Evolutionary conservation across 92 coral and sea anemone genomes (phyloP).

Genomic region (Porites evermanni): DNA sequence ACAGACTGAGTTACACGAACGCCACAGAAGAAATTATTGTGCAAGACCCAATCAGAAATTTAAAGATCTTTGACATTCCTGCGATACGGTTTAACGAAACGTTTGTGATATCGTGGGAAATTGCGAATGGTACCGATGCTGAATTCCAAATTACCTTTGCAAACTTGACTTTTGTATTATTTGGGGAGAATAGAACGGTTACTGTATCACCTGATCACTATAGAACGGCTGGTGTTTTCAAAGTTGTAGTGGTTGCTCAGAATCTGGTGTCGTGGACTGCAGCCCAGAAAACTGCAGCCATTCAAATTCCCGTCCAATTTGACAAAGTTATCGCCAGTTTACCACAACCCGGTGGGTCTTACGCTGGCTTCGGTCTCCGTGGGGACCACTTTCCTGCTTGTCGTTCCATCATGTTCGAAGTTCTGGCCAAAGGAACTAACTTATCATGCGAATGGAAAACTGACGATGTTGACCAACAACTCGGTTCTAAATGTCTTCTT

Average conservation of each 20-base stretch:
- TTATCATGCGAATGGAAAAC: conserved; percentile 33
- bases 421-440: conserved; percentile 29
- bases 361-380: conserved; percentile 9
- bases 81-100: conserved; percentile 28
- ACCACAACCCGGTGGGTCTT: conserved; percentile 1
- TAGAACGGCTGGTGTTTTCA: conserved; percentile 17
- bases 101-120: conserved; percentile 28
- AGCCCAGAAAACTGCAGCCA: neutral
- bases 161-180: neutral
- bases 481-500: neutral
- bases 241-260: conserved; percentile 21
- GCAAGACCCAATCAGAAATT: conserved; percentile 30
- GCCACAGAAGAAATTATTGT: conserved; percentile 2
- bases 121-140: conserved; percentile 39
- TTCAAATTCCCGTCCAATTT: conserved; percentile 33
- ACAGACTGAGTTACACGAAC: conserved; percentile 4
- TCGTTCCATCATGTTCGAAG: conserved; percentile 10
- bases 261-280: conserved; percentile 41
- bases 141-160: conserved; percentile 19
- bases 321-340: conserved; percentile 5
- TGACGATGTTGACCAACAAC: neutral
- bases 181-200: neutral
- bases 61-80: conserved; percentile 16
- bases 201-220: conserved; percentile 13
- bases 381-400: conserved; percentile 37